These are phyloP conservation scores for Acromyrmex echinatior DNA, from an alignment of 1,140 invertebrate genomes.

Conservation along the genomic window DNA sequence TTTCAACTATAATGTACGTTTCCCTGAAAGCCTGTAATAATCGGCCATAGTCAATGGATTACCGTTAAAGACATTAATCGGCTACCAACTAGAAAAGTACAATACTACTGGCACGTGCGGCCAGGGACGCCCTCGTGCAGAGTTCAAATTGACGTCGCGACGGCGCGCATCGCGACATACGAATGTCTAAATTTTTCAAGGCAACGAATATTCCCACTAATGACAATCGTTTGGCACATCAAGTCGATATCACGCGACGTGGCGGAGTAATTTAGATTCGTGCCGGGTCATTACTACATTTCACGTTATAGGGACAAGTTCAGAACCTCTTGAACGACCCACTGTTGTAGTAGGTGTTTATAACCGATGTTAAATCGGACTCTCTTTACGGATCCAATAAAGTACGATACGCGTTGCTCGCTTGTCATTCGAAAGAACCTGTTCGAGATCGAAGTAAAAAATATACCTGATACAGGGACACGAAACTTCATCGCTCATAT, in stretches of 20 bases:
- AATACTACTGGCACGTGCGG: slow-evolving; percentile 5
- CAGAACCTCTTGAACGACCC: not conserved
- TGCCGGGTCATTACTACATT: slow-evolving; percentile 17
- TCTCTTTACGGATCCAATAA: slow-evolving; percentile 55
- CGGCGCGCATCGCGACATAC: slow-evolving; percentile 12
- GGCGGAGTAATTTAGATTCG: slow-evolving; percentile 40
- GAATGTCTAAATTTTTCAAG: slow-evolving; percentile 44
- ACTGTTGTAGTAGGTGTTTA: slow-evolving; percentile 39
- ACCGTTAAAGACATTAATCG: slow-evolving; percentile 51
- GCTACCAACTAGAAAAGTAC: slow-evolving; percentile 31
- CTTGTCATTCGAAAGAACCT: slow-evolving; percentile 25
- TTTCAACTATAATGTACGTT: slow-evolving; percentile 34
- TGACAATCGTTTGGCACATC: slow-evolving; percentile 34
- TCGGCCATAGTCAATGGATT: not conserved
- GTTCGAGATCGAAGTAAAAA: slow-evolving; percentile 48
- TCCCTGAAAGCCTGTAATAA: slow-evolving; percentile 36
- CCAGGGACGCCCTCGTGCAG: not conserved
- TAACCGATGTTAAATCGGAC: slow-evolving; percentile 14
- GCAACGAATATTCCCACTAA: slow-evolving; percentile 35
- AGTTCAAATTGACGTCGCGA: slow-evolving; percentile 27
- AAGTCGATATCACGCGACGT: slow-evolving; percentile 7
- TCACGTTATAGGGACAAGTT: slow-evolving; percentile 2
- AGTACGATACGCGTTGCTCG: slow-evolving; percentile 23
- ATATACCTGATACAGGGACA: not conserved
- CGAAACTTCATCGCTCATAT: slow-evolving; percentile 14